Evolutionary conservation across 1,140 invertebrate genomes (phyloP), one percentile per base, ranked within the genome.

Genomic region (Drosophila orena): DNA sequence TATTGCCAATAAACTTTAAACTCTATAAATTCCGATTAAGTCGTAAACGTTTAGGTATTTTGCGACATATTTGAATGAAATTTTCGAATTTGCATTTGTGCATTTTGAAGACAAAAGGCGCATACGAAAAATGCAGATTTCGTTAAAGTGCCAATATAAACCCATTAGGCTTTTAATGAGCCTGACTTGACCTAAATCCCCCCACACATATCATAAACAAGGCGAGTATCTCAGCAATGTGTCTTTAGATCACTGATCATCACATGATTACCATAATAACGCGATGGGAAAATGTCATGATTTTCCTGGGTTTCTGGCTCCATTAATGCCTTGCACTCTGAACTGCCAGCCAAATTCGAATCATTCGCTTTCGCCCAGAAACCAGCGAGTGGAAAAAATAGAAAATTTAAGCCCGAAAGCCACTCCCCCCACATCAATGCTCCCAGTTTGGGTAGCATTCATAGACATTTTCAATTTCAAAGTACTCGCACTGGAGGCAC

Each of bases 251-350:
- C 35, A 27, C 35, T 58, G 81, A 65, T 68, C 60, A 59, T 43
- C 58, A 73, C 59, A 49, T 52, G 30, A 86, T 88, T 85, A 78
- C 74, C 73, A 59, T 71, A 58, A 72, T 77, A n/a, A 40, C 34
- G 52, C 61, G 56, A 77, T 86, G 74, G 78, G 60, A 66, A 86
- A 86, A 86, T 86, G 81, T 88, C 83, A 88, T 88, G 81, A 86
- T 88, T 86, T 74, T 74, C 49, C 34, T 75, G 69, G 65, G 74
- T 66, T 59, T 0, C 17, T 17, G 17, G 17, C 42, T 77, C 83
- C 75, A 88, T 75, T 86, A 86, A 88, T 76, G 81, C 83, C 71
- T 74, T 77, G 83, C 83, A 78, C 81, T 86, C 81, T 85, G 81
- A 86, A 85, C 81, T 64, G 78, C 73, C 81, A 54, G 77, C 81